Percentiles rank a stretch among this genome's conserved stretches.
phyloP scores from a whole-genome alignment of 1,140 invertebrate species.

The Metopolophium dirhodum region DNA sequence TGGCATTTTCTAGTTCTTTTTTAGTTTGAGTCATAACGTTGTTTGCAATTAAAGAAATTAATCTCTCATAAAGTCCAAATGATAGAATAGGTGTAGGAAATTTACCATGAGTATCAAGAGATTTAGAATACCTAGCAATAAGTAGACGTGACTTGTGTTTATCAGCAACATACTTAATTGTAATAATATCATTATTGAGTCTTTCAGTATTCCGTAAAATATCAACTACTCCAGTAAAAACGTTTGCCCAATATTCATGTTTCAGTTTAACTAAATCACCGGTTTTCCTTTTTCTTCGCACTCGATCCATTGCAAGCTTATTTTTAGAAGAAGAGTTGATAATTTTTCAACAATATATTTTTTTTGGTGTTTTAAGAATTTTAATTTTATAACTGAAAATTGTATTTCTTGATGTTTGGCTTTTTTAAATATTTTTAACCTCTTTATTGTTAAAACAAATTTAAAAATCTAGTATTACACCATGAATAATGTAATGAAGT shows the following conservation, averaged over 20 bases:
- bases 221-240: not conserved
- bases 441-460: too few species aligned
- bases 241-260: not conserved
- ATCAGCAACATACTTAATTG: not conserved
- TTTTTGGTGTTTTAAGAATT: too few species aligned
- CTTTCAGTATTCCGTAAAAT: not conserved
- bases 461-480: too few species aligned
- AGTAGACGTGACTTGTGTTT: not conserved
- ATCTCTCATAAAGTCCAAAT: not conserved
- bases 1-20: not conserved
- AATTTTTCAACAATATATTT: not conserved
- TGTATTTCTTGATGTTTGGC: not conserved
- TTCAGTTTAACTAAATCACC: not conserved
- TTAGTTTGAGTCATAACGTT: not conserved
- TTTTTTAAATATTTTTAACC: not conserved
- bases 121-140: not conserved
- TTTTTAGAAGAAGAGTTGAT: not conserved
- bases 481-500: too few species aligned
- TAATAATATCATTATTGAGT: not conserved
- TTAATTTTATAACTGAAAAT: too few species aligned
- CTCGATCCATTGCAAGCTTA: not conserved
- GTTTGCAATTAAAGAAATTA: not conserved
- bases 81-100: not conserved
- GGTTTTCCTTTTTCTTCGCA: not conserved
- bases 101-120: not conserved